A percentile compares a stretch with the other conserved stretches of the same genome.
Evolutionary conservation across 2,888 invertebrate species (phyloP).

Genomic region (Polymixis flavicincta): DNA sequence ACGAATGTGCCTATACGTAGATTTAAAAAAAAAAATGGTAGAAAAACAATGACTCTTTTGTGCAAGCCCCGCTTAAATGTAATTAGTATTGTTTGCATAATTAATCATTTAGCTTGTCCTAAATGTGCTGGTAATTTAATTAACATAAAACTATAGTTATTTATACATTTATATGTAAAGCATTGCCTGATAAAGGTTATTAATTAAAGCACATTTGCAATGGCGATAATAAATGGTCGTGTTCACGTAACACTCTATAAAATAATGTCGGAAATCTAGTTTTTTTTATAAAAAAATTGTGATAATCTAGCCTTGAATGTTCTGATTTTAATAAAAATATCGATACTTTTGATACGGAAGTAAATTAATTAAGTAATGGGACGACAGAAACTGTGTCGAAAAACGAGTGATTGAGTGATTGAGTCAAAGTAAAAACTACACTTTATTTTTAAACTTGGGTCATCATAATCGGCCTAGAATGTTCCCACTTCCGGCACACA

Average conservation of each 20-base stretch:
- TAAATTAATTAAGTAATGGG: conserved; percentile 21
- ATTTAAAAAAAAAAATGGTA: neutral
- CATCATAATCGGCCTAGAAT: no score
- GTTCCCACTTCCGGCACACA: no score
- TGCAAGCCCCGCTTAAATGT: conserved; percentile 1
- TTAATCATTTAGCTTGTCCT: conserved; percentile 30
- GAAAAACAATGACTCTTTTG: neutral
- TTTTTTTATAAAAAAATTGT: neutral
- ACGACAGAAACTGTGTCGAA: neutral
- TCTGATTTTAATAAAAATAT: conserved; percentile 3
- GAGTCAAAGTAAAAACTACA: neutral
- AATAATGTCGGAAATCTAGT: no score
- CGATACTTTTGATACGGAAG: neutral
- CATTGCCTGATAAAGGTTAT: conserved; percentile 44
- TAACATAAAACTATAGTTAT: conserved; percentile 46
- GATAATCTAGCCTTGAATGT: neutral
- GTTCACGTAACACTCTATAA: neutral
- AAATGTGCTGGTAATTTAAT: conserved; percentile 30
- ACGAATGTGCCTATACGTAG: neutral
- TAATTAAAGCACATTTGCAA: conserved; percentile 21
- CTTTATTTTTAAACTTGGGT: neutral
- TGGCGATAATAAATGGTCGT: conserved; percentile 29
- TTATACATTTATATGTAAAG: conserved; percentile 31
- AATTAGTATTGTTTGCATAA: conserved; percentile 41
- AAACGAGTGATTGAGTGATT: neutral